phyloP scores from a whole-genome alignment of 2,113 vertebrate species.

The Anguilla japonica region DNA sequence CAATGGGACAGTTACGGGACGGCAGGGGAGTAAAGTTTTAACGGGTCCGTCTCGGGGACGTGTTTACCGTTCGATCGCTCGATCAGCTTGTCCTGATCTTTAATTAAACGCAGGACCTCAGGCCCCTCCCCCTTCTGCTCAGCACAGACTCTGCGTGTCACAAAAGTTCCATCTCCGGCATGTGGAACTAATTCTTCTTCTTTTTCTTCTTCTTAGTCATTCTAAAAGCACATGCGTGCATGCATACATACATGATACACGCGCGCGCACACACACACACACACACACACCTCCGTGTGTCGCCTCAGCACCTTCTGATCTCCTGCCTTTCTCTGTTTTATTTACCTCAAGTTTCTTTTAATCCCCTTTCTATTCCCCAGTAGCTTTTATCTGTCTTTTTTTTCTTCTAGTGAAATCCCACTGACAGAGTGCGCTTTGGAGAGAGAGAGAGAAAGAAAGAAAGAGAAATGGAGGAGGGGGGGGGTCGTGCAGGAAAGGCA shows the following conservation, averaged over 20 bases:
- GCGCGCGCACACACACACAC: not conserved
- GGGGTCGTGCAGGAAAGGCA: constrained; percentile 52
- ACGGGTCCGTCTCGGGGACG: constrained; percentile 9
- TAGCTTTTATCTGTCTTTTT: constrained; percentile 52
- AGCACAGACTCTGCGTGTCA: constrained; percentile 30
- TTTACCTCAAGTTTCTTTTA: constrained; percentile 54
- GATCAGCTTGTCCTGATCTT: constrained; percentile 55
- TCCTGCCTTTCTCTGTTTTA: not conserved
- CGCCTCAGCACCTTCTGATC: not conserved
- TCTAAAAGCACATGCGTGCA: not conserved
- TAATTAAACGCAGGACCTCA: constrained; percentile 46
- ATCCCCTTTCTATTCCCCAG: constrained; percentile 57
- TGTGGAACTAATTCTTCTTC: constrained; percentile 53
- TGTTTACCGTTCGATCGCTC: constrained; percentile 52
- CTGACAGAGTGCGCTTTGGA: constrained; percentile 62
- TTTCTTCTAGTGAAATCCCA: constrained; percentile 58
- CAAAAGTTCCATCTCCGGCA: constrained; percentile 51
- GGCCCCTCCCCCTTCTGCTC: not conserved
- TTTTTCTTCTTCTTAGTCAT: not conserved
- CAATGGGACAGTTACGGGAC: not conserved
- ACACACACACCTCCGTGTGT: not conserved
- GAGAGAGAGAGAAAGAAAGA: constrained; percentile 30
- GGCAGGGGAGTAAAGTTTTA: not conserved
- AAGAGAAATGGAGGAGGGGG: constrained; percentile 27
- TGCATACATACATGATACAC: not conserved